Conservation (phyloP, 1,140 invertebrate genomes). For the Theocolax elegans region DNA sequence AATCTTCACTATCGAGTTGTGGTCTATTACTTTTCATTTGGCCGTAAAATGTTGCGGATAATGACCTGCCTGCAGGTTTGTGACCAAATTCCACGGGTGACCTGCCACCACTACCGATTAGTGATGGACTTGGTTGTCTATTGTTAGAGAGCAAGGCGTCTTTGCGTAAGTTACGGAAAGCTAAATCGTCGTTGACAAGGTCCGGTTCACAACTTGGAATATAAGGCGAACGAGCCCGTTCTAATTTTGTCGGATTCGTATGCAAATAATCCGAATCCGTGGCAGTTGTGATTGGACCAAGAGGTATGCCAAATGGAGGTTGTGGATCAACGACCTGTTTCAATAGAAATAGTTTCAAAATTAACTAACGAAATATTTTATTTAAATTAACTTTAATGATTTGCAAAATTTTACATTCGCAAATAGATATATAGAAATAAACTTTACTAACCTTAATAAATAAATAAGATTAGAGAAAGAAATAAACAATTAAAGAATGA, state of each 20-base stretch:
- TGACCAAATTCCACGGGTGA: conserved; percentile 47
- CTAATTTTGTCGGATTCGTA: conserved; percentile 70
- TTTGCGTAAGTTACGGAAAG: conserved; percentile 84
- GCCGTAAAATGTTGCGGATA: conserved; percentile 84
- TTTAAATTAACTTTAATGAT: too few relatives aligned
- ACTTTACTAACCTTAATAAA: too few relatives aligned
- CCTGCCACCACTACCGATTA: not conserved
- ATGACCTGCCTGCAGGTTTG: conserved; percentile 79
- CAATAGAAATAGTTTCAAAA: conserved; percentile 9
- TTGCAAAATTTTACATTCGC: too few relatives aligned
- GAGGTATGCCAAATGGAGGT: conserved; percentile 89
- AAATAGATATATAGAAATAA: too few relatives aligned
- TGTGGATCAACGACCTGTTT: conserved; percentile 76
- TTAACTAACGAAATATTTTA: not conserved
- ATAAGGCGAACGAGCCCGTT: conserved; percentile 71
- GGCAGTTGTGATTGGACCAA: conserved; percentile 80
- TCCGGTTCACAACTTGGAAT: conserved; percentile 80
- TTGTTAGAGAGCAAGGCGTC: conserved; percentile 66
- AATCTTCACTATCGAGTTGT: not conserved
- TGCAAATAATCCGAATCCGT: conserved; percentile 87
- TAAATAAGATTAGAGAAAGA: too few relatives aligned
- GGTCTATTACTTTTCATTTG: conserved; percentile 70
- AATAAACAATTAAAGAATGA: too few relatives aligned
- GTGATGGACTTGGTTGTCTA: not conserved
- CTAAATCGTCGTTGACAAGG: conserved; percentile 86